Evolutionary conservation across 92 coral and sea anemone species (phyloP).

Genomic region (Muricea muricata): DNA sequence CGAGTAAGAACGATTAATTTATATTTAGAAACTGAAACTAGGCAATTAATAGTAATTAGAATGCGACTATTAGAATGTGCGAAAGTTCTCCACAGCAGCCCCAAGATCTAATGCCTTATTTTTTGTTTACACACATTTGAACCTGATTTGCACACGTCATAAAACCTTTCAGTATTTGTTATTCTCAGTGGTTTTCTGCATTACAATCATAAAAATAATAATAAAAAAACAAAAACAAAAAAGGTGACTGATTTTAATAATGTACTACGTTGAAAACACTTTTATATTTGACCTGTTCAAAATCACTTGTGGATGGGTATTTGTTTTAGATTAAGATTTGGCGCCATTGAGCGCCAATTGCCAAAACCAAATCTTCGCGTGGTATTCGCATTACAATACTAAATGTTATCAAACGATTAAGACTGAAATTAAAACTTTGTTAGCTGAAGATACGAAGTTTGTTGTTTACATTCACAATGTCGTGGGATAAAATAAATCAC

Average conservation of each 20-base stretch:
- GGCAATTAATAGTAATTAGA: too few relatives aligned
- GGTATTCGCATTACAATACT: neutral
- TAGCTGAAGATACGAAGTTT: neutral
- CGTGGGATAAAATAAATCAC: slow-evolving; percentile 17
- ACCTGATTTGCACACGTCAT: too few relatives aligned
- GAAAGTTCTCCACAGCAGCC: neutral
- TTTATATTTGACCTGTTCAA: too few relatives aligned
- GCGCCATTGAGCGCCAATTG: neutral
- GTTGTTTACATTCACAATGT: neutral
- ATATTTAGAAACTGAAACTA: too few relatives aligned
- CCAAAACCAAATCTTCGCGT: neutral
- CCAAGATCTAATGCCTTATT: neutral
- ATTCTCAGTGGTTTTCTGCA: too few relatives aligned
- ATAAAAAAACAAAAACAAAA: too few relatives aligned
- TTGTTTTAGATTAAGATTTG: slow-evolving; percentile 1
- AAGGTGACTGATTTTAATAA: too few relatives aligned
- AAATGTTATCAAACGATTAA: neutral
- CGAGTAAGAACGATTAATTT: too few relatives aligned
- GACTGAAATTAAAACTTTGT: neutral
- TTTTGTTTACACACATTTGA: neutral
- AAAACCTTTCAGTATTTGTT: neutral
- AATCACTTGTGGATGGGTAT: neutral
- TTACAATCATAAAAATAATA: neutral
- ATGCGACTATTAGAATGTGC: too few relatives aligned
- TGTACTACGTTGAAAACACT: too few relatives aligned